Conservation (phyloP, 30 jellyfish, hydroid and myxozoan genomes). For the Morbakka virulenta region DNA sequence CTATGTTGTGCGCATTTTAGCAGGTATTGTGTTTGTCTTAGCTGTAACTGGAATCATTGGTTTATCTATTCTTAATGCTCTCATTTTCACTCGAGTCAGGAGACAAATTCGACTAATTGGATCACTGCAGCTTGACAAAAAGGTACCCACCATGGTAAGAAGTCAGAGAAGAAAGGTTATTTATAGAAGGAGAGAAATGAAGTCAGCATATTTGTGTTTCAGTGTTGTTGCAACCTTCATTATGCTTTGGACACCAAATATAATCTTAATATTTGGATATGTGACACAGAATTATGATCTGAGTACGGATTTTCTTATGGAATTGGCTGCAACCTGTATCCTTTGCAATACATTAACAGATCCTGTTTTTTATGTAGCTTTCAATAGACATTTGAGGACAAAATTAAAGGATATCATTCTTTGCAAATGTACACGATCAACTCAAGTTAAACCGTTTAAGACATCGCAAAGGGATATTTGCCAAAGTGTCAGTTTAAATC, state of each 20-base stretch:
- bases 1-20: background rate
- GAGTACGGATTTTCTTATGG: background rate
- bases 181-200: constrained; percentile 10
- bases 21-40: background rate
- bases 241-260: constrained; percentile 43
- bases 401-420: background rate
- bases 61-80: background rate
- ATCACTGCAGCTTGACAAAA: background rate
- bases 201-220: constrained; percentile 47
- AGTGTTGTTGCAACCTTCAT: constrained; percentile 32
- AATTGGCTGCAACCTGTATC: background rate
- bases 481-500: no score
- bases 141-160: background rate
- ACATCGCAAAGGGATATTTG: no score
- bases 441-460: no score
- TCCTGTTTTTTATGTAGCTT: background rate
- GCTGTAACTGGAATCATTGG: background rate
- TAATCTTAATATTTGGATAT: background rate
- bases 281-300: background rate
- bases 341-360: background rate
- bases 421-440: no score
- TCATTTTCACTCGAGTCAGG: constrained; percentile 6
- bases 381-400: background rate
- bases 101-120: constrained; percentile 1
- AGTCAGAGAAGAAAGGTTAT: background rate